phyloP scores from a whole-genome alignment of 2,113 vertebrate genomes.

The Ameiurus melas region DNA sequence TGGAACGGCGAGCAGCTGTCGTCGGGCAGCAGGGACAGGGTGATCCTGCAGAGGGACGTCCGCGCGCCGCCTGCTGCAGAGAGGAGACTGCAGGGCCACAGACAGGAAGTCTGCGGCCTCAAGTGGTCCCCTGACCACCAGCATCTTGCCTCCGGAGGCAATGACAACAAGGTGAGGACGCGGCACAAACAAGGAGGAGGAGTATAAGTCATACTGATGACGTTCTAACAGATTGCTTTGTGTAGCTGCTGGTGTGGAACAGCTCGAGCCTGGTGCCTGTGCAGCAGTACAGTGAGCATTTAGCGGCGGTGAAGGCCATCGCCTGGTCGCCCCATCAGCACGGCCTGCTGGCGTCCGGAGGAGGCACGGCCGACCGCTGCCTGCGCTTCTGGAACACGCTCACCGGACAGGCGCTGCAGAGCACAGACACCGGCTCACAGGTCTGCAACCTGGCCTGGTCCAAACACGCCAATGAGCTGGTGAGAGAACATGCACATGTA shows the following conservation, averaged over 20 bases:
- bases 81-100: constrained; percentile 76
- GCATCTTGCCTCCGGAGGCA: constrained; percentile 79
- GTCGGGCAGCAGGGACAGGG: constrained; percentile 77
- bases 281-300: constrained; percentile 80
- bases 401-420: constrained; percentile 79
- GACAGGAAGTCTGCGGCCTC: constrained; percentile 79
- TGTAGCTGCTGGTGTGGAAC: constrained; percentile 78
- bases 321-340: constrained; percentile 82
- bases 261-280: constrained; percentile 77
- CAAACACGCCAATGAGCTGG: constrained; percentile 81
- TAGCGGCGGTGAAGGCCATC: constrained; percentile 79
- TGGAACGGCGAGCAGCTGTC: constrained; percentile 82
- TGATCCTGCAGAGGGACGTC: constrained; percentile 77
- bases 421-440: constrained; percentile 78
- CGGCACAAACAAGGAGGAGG: neutral
- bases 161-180: constrained; percentile 76
- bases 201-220: neutral
- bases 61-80: constrained; percentile 71
- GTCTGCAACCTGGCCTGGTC: constrained; percentile 83
- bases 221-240: neutral
- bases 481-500: constrained; percentile 56
- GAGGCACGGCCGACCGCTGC: constrained; percentile 79
- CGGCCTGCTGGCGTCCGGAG: constrained; percentile 77
- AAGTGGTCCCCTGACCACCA: constrained; percentile 83
- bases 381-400: constrained; percentile 81